Evolutionary conservation across 1,140 invertebrate species (phyloP), one percentile per base, ranked within the genome.

Genomic region (Chlorops oryzae): DNA sequence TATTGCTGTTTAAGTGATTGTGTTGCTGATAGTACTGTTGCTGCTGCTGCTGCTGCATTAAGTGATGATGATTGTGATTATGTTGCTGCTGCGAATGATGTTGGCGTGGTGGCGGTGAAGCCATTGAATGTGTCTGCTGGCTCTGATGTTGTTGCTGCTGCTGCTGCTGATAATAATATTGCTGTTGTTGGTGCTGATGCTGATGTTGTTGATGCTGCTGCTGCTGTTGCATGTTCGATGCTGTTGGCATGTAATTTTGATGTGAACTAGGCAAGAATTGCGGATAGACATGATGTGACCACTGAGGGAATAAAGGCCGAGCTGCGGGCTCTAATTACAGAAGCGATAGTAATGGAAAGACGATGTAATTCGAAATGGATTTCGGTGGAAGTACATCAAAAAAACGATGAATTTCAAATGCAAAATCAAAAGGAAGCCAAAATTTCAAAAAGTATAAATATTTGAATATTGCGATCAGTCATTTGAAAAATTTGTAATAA

Each of bases 221-320:
- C 73, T 78, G 77, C 67, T 80, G 80, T 70, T 77, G 9, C 28
- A 32, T 17, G 38, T 7, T 40, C 9, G 75, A 71, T 80, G 79
- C 72, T 76, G 76, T 67, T 80, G 80, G 76, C 65, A 68, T 52
- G 73, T 77, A 75, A 73, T 83, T 83, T 57, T 87, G 86, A 76
- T 89, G 87, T 74, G 85, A 84, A 73, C 86, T 86, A 58, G 88
- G 87, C 73, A 91, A 80, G 79, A 90, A 91, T 81, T 91, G 88
- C 58, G 88, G 88, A 75, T 90, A 90, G 63, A 91, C 88, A 77
- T 91, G 88, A 76, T 91, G 88, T 61, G 88, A 90, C 88, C 89
- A 91, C 77, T 91, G 88, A 60, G 88, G 88, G 74, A 91, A 92
- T 68, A 90, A 79, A 62, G 89, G 88, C 70, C 87, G 80, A 52